Conservation (phyloP, 2,888 invertebrate genomes). For the Lepidonotus clava region DNA sequence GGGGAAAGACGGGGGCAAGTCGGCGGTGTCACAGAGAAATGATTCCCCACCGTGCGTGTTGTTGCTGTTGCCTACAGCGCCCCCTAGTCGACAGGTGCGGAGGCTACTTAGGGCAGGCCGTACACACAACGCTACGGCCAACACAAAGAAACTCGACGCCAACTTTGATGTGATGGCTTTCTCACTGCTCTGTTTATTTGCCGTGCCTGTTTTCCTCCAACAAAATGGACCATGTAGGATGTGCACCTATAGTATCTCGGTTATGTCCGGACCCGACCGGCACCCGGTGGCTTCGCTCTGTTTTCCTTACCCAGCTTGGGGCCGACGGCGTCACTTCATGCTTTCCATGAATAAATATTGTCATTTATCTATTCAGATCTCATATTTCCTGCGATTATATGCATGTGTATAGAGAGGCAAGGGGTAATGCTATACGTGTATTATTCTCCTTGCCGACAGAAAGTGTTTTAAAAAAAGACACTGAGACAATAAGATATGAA, state of each 20-base stretch:
- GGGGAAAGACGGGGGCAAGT: background rate
- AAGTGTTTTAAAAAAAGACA: too few species aligned
- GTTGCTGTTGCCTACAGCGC: slow-evolving; percentile 29
- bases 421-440: too few species aligned
- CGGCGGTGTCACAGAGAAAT: background rate
- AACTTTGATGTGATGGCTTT: slow-evolving; percentile 34
- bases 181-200: slow-evolving; percentile 4
- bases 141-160: slow-evolving; percentile 29
- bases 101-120: background rate
- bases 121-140: background rate
- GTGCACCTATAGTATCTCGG: slow-evolving; percentile 13
- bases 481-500: too few species aligned
- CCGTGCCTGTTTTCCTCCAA: background rate
- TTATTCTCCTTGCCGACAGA: too few species aligned
- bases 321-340: background rate
- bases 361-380: slow-evolving; percentile 42
- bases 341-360: slow-evolving; percentile 26
- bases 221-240: background rate
- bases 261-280: background rate
- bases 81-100: background rate
- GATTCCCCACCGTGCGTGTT: background rate
- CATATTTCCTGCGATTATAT: slow-evolving; percentile 11
- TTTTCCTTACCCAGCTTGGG: slow-evolving; percentile 36
- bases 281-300: background rate
- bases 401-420: too few species aligned